phyloP scores from a whole-genome alignment of 64 coral and sea anemone species.

The Astreopora myriophthalma region DNA sequence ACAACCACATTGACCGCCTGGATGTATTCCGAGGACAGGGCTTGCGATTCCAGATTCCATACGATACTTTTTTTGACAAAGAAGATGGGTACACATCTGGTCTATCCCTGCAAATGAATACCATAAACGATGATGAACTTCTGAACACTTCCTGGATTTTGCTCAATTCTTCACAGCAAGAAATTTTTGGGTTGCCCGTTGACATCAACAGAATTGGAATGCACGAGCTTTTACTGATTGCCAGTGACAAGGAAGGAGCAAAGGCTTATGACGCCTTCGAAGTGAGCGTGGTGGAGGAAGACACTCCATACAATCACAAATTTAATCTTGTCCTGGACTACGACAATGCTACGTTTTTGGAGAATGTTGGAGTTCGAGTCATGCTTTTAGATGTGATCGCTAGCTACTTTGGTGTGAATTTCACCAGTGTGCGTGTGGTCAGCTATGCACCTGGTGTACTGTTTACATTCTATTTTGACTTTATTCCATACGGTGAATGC shows the following conservation, averaged over 20 bases:
- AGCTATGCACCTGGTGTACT: slow-evolving; percentile 62
- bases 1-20: slow-evolving; percentile 73
- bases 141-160: slow-evolving; percentile 87
- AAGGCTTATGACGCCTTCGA: slow-evolving; percentile 72
- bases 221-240: slow-evolving; percentile 76
- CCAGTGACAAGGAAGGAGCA: slow-evolving; percentile 56
- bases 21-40: slow-evolving; percentile 75
- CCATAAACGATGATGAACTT: slow-evolving; percentile 26
- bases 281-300: slow-evolving; percentile 56
- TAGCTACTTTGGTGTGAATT: slow-evolving; percentile 76
- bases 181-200: slow-evolving; percentile 84
- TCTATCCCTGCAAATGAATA: slow-evolving; percentile 53
- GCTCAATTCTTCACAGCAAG: slow-evolving; percentile 78
- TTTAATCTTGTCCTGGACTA: slow-evolving; percentile 76
- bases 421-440: slow-evolving; percentile 74
- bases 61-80: slow-evolving; percentile 74
- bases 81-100: slow-evolving; percentile 74
- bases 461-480: slow-evolving; percentile 79
- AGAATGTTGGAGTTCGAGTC: slow-evolving; percentile 70
- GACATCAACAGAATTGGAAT: slow-evolving; percentile 17
- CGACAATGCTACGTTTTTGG: slow-evolving; percentile 74
- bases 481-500: slow-evolving; percentile 68
- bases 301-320: slow-evolving; percentile 62
- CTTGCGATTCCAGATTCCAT: slow-evolving; percentile 48
- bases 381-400: slow-evolving; percentile 73